Base-by-base conservation (phyloP, 2,113 vertebrate genomes). In the Chaenocephalus aceratus region DNA sequence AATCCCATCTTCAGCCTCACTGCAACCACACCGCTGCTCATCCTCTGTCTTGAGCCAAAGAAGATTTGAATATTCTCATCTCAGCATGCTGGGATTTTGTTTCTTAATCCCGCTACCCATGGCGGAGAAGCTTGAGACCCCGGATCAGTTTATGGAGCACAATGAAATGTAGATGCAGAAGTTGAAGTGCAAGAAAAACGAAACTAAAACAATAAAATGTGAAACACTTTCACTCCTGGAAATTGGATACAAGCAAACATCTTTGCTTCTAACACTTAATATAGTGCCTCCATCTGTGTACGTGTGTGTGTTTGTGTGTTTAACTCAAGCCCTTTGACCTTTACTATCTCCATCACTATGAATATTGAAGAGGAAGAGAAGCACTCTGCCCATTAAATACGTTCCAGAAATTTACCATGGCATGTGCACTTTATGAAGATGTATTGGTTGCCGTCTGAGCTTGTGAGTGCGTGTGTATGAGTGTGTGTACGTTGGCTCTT, bases 21-120 rank as follows among this genome's bases (percentile, higher is more conserved):
- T 86, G 83, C 85, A 59, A 72, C 66, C 75, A 78, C 86, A 92
- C 89, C 88, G 89, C 77, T 57, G 83, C 86, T 90, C 84, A 82
- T 86, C 75, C 72, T 49, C 79, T 67, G 87, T 88, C 91, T 89
- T 82, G 76, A 73, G 74, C 63, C 30, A 78, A 88, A 85, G 87
- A 82, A 90, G 85, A 89, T 91, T 85, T 87, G 79, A 91, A 89
- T 91, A 90, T 88, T 91, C 76, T 87, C 45, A 58, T 78, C 75
- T 84, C 87, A 77, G 85, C 89, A 76, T 56, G 83, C 59, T 58
- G 75, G 84, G 90, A 88, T 89, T 90, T 84, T 66, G 49, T 75
- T 70, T 68, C 63, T 65, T 90, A 89, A 92, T 93, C 84, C 79
- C 41, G 12, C 64, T 54, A 52, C 70, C 65, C 67, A 34, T 46